phyloP scores from a whole-genome alignment of 2,888 invertebrate genomes.

The Nomada fucata region DNA sequence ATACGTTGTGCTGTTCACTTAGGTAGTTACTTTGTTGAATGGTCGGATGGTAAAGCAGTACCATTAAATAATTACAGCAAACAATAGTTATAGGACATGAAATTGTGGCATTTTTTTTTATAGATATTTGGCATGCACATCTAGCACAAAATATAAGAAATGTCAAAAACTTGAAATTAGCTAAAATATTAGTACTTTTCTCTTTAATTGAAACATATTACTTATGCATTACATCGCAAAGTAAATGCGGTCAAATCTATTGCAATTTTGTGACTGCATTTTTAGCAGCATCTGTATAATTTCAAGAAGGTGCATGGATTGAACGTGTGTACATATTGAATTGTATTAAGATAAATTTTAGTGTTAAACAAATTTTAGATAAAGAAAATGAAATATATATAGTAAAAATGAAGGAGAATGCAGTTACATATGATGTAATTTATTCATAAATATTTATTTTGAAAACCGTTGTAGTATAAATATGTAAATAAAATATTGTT shows the following conservation, averaged over 20 bases:
- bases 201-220: not conserved
- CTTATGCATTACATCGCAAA: not conserved
- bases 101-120: not conserved
- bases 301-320: not conserved
- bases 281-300: not conserved
- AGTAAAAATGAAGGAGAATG: not conserved
- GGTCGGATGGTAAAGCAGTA: constrained; percentile 84
- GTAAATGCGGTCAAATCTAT: not conserved
- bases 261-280: not conserved
- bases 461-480: too few species aligned
- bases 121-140: not conserved
- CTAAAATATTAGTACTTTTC: too few species aligned
- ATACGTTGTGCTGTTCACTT: constrained; percentile 87
- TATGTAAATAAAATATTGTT: too few species aligned
- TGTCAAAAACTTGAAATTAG: too few species aligned
- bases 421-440: not conserved
- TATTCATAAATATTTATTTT: not conserved
- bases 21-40: constrained; percentile 86
- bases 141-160: too few species aligned
- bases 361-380: not conserved
- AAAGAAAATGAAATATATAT: too few species aligned
- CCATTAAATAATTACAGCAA: constrained; percentile 74
- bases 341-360: not conserved
- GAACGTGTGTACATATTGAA: not conserved
- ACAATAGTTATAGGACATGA: not conserved